A percentile compares a stretch with the other conserved stretches of the same genome.
phyloP scores from a whole-genome alignment of 2,888 invertebrate genomes.

The Scaptomyza polygonia region DNA sequence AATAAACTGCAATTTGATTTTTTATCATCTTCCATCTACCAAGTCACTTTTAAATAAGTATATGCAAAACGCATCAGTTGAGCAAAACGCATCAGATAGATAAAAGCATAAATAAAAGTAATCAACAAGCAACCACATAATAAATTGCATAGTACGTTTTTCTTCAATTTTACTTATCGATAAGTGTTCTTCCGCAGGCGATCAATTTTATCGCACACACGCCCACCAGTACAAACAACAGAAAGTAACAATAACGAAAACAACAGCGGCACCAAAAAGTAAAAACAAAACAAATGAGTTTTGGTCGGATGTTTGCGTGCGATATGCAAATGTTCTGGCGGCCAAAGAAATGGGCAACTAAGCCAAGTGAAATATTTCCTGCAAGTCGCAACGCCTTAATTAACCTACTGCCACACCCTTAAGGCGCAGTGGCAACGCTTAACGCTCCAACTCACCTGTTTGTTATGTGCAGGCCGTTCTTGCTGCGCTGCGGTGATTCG shows the following conservation, averaged over 20 bases:
- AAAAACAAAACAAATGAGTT: conserved; percentile 35
- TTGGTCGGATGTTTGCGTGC: conserved; percentile 67
- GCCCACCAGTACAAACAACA: conserved; percentile 19
- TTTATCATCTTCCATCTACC: not conserved
- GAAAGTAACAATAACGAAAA: conserved; percentile 7
- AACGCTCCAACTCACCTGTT: conserved; percentile 78
- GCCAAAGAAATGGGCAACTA: conserved; percentile 69
- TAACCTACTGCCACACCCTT: conserved; percentile 38
- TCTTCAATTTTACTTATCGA: conserved; percentile 47
- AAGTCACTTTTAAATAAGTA: not conserved
- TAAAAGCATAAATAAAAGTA: conserved; percentile 18
- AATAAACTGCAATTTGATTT: not conserved
- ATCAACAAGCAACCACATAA: conserved; percentile 50
- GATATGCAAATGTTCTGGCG: conserved; percentile 69
- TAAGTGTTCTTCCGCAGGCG: conserved; percentile 55
- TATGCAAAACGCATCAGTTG: conserved; percentile 13
- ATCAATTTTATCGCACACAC: conserved; percentile 46
- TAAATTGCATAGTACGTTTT: conserved; percentile 45
- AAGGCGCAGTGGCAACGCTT: not conserved
- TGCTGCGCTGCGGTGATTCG: conserved; percentile 61
- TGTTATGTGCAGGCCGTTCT: conserved; percentile 79
- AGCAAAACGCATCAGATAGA: conserved; percentile 4
- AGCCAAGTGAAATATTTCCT: conserved; percentile 78
- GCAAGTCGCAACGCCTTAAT: conserved; percentile 66
- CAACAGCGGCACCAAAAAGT: not conserved